Conservation (phyloP, 92 coral and sea anemone genomes). For the Heteractis magnifica region DNA sequence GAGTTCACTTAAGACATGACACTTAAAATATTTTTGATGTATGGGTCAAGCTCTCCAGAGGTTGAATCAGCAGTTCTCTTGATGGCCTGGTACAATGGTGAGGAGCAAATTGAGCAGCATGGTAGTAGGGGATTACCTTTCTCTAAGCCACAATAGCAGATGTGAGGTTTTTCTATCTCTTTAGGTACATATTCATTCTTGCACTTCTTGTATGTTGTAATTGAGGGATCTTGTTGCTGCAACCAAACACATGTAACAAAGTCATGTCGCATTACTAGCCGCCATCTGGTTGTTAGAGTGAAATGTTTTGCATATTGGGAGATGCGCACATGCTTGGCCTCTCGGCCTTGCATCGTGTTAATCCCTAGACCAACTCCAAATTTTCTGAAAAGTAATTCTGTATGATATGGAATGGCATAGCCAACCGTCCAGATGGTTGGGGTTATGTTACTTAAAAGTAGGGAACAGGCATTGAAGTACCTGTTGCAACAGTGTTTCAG, state of each 20-base stretch:
- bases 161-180: slow-evolving; percentile 31
- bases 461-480: slow-evolving; percentile 40
- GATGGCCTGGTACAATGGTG: slow-evolving; percentile 37
- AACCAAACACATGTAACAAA: slow-evolving; percentile 56
- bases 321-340: slow-evolving; percentile 60
- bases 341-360: slow-evolving; percentile 68
- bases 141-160: slow-evolving; percentile 59
- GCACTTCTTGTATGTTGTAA: slow-evolving; percentile 20
- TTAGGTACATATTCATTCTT: slow-evolving; percentile 52
- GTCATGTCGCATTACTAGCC: slow-evolving; percentile 59
- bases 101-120: slow-evolving; percentile 38
- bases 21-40: slow-evolving; percentile 30
- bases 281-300: slow-evolving; percentile 56
- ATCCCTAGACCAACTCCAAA: slow-evolving; percentile 51
- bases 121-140: slow-evolving; percentile 13
- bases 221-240: slow-evolving; percentile 50
- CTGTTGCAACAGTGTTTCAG: slow-evolving; percentile 24
- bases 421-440: slow-evolving; percentile 71
- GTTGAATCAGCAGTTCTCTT: slow-evolving; percentile 18
- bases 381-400: slow-evolving; percentile 28
- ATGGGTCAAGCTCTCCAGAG: slow-evolving; percentile 27
- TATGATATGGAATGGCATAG: slow-evolving; percentile 59
- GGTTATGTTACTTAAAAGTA: slow-evolving; percentile 27
- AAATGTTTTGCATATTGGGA: slow-evolving; percentile 62
- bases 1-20: slow-evolving; percentile 11